Evolutionary conservation across 35 echinoderm and acorn worm genomes (phyloP).

Genomic region (Hemicentrotus pulcherrimus): DNA sequence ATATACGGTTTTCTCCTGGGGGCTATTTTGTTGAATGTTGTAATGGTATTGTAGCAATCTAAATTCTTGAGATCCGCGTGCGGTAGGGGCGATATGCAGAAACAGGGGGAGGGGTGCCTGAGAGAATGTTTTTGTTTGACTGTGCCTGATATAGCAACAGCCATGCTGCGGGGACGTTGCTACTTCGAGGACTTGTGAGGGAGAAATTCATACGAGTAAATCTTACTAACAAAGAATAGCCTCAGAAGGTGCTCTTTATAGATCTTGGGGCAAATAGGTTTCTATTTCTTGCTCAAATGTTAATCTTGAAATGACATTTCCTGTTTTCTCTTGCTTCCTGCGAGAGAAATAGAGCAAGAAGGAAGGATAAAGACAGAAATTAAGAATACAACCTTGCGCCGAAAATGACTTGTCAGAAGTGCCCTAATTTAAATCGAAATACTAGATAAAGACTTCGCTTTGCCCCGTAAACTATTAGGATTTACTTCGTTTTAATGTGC

Average conservation of each 20-base stretch:
- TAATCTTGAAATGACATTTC: too few species aligned
- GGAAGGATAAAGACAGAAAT: too few species aligned
- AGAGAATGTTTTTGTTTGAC: not conserved
- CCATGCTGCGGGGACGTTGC: not conserved
- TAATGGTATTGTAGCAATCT: slow-evolving; percentile 19
- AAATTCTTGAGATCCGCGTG: not conserved
- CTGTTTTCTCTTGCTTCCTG: too few species aligned
- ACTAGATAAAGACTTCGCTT: too few species aligned
- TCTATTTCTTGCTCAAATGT: too few species aligned
- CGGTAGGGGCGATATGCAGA: not conserved
- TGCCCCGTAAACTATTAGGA: too few species aligned
- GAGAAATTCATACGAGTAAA: not conserved
- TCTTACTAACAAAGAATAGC: not conserved
- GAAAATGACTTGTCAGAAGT: too few species aligned
- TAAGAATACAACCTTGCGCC: too few species aligned
- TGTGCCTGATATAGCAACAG: not conserved
- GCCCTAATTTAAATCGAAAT: too few species aligned
- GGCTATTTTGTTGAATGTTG: not conserved
- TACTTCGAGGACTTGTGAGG: not conserved
- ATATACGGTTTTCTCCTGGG: not conserved
- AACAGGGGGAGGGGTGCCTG: not conserved
- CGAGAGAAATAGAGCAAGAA: too few species aligned
- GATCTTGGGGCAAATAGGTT: not conserved
- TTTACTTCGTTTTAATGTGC: too few species aligned
- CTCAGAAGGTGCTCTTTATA: not conserved